phyloP scores from a whole-genome alignment of 2,113 vertebrate genomes.

The Epinephelus lanceolatus region DNA sequence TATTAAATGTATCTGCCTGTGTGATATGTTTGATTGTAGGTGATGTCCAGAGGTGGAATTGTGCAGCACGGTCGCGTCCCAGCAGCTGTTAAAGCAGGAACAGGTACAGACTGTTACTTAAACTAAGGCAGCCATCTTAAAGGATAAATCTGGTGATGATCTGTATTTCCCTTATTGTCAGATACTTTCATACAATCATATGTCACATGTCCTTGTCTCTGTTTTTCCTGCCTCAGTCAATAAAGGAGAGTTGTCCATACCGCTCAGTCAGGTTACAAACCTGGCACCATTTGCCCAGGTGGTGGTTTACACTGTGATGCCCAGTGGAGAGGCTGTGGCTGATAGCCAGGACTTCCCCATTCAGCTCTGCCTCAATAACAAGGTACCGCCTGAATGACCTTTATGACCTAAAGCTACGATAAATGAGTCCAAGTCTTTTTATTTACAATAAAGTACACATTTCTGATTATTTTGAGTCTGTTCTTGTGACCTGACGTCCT shows the following conservation, averaged over 20 bases:
- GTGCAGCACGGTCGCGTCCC: constrained; percentile 66
- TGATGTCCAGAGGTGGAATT: constrained; percentile 79
- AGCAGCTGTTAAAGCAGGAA: constrained; percentile 48
- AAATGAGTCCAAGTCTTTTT: neutral
- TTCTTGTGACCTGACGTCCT: neutral
- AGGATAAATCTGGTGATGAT: neutral
- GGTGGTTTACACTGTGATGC: constrained; percentile 86
- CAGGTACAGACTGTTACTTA: constrained; percentile 64
- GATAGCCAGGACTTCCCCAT: constrained; percentile 86
- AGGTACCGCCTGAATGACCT: constrained; percentile 71
- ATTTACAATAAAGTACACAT: neutral
- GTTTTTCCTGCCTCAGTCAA: constrained; percentile 64
- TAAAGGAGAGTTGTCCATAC: constrained; percentile 80
- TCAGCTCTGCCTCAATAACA: constrained; percentile 88
- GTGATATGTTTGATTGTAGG: constrained; percentile 58
- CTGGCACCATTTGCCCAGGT: constrained; percentile 88
- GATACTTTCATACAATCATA: neutral
- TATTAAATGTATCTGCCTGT: neutral
- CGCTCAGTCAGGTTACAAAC: constrained; percentile 69
- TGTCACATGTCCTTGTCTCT: neutral
- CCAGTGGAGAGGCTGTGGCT: constrained; percentile 86
- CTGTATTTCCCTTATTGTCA: neutral
- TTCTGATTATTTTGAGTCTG: neutral
- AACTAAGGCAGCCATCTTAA: neutral
- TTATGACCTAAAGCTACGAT: neutral